A percentile compares a stretch with the other conserved stretches of the same genome.
These are phyloP conservation scores for Prosopocoilus inquinatus DNA, from an alignment of 2,888 invertebrate species.

Conservation along the genomic window DNA sequence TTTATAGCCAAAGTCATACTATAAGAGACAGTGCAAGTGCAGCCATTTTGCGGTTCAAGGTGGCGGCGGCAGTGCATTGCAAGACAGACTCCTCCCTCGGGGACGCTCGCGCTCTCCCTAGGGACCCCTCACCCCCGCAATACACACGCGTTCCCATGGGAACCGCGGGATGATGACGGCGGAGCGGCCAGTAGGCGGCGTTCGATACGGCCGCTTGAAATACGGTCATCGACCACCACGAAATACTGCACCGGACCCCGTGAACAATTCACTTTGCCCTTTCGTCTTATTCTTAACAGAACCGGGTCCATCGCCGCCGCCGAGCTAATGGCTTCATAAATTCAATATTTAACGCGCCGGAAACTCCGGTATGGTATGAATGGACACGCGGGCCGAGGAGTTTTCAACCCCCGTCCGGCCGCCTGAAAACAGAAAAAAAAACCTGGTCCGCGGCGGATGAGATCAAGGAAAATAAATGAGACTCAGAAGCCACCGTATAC, in stretches of 20 bases:
- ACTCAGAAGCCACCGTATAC: conserved; percentile 37
- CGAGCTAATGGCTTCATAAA: conserved; percentile 43
- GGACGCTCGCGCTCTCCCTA: conserved; percentile 47
- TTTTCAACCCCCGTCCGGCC: conserved; percentile 36
- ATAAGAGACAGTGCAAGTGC: conserved; percentile 28
- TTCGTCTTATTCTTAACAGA: conserved; percentile 3
- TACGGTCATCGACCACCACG: conserved; percentile 47
- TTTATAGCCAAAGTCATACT: background rate
- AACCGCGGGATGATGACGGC: conserved; percentile 52
- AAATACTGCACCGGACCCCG: conserved; percentile 31
- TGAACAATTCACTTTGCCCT: background rate
- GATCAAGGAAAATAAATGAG: conserved; percentile 43
- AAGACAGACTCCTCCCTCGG: conserved; percentile 52
- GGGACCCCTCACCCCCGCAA: conserved; percentile 45
- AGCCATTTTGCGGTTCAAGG: conserved; percentile 44
- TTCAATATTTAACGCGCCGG: conserved; percentile 45
- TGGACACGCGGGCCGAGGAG: conserved; percentile 35
- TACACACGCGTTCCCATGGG: conserved; percentile 58
- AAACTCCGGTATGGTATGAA: conserved; percentile 37
- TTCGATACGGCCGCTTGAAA: conserved; percentile 45
- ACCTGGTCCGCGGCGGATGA: conserved; percentile 28
- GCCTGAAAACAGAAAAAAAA: conserved; percentile 2
- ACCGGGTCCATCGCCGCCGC: conserved; percentile 14
- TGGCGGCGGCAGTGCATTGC: conserved; percentile 44
- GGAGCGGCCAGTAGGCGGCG: conserved; percentile 47